Base-by-base conservation (phyloP, 2,888 invertebrate species). In the Rhagium mordax region DNA sequence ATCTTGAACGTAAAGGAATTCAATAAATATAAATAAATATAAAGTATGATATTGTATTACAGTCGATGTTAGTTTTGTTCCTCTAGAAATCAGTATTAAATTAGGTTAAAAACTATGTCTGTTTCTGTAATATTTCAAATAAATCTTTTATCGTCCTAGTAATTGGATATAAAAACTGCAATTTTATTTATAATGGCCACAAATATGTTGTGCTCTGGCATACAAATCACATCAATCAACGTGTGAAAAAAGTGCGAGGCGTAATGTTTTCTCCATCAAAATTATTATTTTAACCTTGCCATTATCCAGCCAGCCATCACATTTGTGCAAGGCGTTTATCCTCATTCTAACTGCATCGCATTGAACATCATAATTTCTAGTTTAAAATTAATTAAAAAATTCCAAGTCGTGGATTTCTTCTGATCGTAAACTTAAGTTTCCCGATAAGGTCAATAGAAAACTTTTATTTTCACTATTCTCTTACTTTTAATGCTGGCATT, bases 401-500 rank as follows among this genome's bases (percentile, higher is more conserved):
- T 7, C 29, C 29, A 4, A n/a, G n/a, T n/a, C 21, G 10, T 53
- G 4, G 13, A 16, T 51, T 18, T 51, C 13, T 5, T 18, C 51
- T 16, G 20, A 18, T 20, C 18, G 10, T n/a, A 41, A 41, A 41
- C 41, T 41, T 41, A n/a, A 41, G 13, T 59, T 18, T 59, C 59
- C 33, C 13, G 4, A 15, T 33, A 59, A 16, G 33, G 59, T n/a
- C 8, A 59, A 18, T 21, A 59, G 59, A 59, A 59, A 59, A 33
- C 33, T 13, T 53, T 53, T 16, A 18, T 59, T 59, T 59, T 57
- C 57, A 16, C 27, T 15, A 10, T n/a, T n/a, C 33, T 59, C 33
- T 59, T 59, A 59, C 59, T 59, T 41, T 59, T 41, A 10, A n/a
- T 15, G 5, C n/a, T 41, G n/a, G 41, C n/a, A 41, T 41, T 41